Conservation (phyloP, 1,140 invertebrate species). For the Hirudo medicinalis region DNA sequence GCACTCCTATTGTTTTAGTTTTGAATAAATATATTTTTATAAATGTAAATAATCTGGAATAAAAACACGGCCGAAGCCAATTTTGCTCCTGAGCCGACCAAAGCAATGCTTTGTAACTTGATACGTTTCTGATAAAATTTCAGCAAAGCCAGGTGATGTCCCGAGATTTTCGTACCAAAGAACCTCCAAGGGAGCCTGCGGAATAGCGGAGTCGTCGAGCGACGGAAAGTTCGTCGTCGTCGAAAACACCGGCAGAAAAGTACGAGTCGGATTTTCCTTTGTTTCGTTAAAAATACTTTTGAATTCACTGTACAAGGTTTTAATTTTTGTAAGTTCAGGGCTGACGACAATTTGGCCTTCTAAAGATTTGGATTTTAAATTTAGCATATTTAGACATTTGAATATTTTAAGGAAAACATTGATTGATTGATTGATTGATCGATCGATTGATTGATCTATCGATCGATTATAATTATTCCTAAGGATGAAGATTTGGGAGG, state of each 20-base stretch:
- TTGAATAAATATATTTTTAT: not conserved
- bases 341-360: no score
- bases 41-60: not conserved
- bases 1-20: not conserved
- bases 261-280: not conserved
- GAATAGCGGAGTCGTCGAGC: not conserved
- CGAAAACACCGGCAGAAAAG: conserved; percentile 13
- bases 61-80: not conserved
- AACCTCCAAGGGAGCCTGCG: conserved; percentile 13
- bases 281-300: no score
- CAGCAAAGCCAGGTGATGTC: not conserved
- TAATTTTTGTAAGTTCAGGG: no score
- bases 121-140: no score
- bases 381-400: no score
- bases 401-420: no score
- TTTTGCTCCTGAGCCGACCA: not conserved
- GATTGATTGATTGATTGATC: no score
- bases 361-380: no score
- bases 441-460: no score
- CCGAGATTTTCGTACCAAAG: conserved; percentile 14
- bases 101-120: no score
- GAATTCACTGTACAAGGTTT: no score
- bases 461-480: not conserved
- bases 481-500: conserved; percentile 32
- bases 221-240: conserved; percentile 11